phyloP scores from a whole-genome alignment of 2,888 invertebrate genomes.

The Anthrax anthrax region DNA sequence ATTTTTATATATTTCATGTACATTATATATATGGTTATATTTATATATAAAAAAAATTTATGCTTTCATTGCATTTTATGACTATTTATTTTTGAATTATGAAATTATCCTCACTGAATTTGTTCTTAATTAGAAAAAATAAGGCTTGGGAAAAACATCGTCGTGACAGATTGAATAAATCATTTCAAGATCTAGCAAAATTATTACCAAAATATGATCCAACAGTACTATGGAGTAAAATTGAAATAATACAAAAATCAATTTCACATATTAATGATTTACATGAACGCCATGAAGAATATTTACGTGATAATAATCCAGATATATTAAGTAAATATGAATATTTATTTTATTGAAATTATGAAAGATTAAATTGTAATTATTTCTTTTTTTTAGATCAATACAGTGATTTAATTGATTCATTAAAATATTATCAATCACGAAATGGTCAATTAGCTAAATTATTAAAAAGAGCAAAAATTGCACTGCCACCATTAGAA shows the following conservation, averaged over 20 bases:
- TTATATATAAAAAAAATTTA: too few relatives aligned
- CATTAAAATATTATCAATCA: constrained; percentile 13
- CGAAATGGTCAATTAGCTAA: constrained; percentile 16
- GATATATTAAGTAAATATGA: constrained; percentile 11
- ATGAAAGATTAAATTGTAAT: not conserved
- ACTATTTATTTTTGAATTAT: too few relatives aligned
- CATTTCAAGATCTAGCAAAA: constrained; percentile 24
- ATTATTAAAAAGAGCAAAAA: constrained; percentile 14
- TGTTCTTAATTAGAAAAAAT: constrained; percentile 15
- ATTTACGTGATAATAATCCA: constrained; percentile 16
- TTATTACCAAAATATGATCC: constrained; percentile 30
- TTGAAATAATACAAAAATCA: constrained; percentile 33
- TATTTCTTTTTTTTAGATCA: constrained; percentile 8
- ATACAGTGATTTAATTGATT: constrained; percentile 13
- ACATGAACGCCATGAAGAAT: constrained; percentile 26
- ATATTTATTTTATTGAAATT: not conserved
- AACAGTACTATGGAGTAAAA: constrained; percentile 29
- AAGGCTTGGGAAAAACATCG: constrained; percentile 47
- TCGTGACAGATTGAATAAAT: constrained; percentile 39
- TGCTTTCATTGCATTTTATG: too few relatives aligned
- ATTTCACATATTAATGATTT: constrained; percentile 29
- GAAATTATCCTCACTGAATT: too few relatives aligned
- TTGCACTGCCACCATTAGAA: constrained; percentile 13
- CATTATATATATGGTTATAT: too few relatives aligned
- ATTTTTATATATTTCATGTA: too few relatives aligned